Evolutionary conservation across 2,113 vertebrate species (phyloP), one percentile per base, ranked within the genome.

Genomic region (Lota lota): DNA sequence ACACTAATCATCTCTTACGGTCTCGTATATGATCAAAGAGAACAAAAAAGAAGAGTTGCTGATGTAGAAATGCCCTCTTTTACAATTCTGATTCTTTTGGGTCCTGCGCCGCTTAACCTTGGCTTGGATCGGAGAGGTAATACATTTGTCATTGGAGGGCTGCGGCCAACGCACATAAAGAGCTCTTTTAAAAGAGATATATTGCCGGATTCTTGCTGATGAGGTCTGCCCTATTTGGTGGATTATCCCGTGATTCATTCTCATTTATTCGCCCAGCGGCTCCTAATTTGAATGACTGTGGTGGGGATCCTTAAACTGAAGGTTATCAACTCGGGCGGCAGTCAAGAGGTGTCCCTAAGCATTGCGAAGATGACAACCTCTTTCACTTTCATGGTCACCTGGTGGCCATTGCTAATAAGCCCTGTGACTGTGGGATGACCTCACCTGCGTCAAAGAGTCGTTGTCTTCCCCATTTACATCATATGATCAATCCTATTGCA

Each of bases 1-100:
- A 91, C 91, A 88, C 80, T 88, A 89, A 90, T 91, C 88, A 90
- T 92, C 85, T 90, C 90, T 90, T 91, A 90, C 76, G 61, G 74
- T 82, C 84, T 87, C 69, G 81, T 87, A 90, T 90, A 88, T 84
- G 87, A 90, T 89, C 84, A 90, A 87, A 91, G 76, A 73, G 19
- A 20, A 47, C 2, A 63, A 83, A 74, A 75, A 83, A 77, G 78
- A 82, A 47, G 68, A 76, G 75, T 70, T 83, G 80, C 74, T 85
- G 66, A 73, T 74, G 75, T 75, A 70, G 76, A 88, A 88, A 79
- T 83, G 68, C 63, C 74, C 87, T 88, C 77, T 82, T 90, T 88
- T 89, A 80, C 84, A 83, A 88, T 89, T 86, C 87, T 82, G 84
- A 88, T 88, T 88, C 85, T 79, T 79, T 74, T 79, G 78, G 81